Conservation (phyloP, 1,140 invertebrate genomes). For the Magallana gigas region DNA sequence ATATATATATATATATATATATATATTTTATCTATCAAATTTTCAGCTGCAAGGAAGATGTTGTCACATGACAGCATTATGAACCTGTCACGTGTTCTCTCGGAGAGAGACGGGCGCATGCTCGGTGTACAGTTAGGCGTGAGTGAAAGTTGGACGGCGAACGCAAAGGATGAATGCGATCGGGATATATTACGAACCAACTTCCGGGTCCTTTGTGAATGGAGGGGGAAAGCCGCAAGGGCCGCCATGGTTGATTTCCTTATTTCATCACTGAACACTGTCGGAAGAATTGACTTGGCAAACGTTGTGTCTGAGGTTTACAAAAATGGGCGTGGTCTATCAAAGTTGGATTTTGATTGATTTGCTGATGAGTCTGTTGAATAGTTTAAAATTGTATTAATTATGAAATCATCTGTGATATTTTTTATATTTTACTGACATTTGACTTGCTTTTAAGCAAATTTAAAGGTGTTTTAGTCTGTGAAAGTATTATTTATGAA, state of each 20-base stretch:
- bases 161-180: conserved; percentile 37
- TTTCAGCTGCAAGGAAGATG: conserved; percentile 53
- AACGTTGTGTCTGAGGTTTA: conserved; percentile 42
- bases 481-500: too few species aligned
- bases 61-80: conserved; percentile 55
- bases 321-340: conserved; percentile 24
- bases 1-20: too few species aligned
- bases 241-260: conserved; percentile 54
- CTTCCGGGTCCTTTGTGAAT: conserved; percentile 55
- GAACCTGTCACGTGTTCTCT: conserved; percentile 39
- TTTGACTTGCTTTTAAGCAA: too few species aligned
- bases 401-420: too few species aligned
- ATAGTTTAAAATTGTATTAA: too few species aligned
- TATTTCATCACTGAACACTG: conserved; percentile 45
- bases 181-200: conserved; percentile 45
- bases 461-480: too few species aligned
- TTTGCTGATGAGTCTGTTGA: background rate
- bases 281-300: conserved; percentile 39
- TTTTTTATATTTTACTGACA: too few species aligned
- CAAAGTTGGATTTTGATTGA: conserved; percentile 44
- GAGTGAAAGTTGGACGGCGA: conserved; percentile 30
- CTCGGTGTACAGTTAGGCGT: conserved; percentile 46
- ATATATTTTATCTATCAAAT: too few species aligned
- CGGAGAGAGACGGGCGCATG: conserved; percentile 37
- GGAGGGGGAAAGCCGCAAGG: conserved; percentile 50